Conservation (phyloP, 2,113 vertebrate species). For the Eretmochelys imbricata region DNA sequence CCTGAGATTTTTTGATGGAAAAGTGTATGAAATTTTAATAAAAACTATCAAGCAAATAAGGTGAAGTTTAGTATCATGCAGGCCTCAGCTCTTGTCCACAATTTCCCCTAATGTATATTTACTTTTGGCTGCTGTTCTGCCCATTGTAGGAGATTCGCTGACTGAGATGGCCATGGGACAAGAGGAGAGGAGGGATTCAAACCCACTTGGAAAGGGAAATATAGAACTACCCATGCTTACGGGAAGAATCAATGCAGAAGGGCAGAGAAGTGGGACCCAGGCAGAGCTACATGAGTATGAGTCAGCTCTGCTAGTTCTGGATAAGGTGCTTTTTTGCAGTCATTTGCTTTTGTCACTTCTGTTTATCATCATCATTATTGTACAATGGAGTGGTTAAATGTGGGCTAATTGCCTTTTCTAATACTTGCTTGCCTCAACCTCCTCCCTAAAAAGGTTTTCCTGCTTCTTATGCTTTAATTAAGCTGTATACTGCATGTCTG, state of each 20-base stretch:
- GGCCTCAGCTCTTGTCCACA: background rate
- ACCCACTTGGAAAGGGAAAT: background rate
- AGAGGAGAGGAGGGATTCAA: fast-evolving
- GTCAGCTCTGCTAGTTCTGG: background rate
- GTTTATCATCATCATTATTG: conserved; percentile 6
- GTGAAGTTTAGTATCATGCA: background rate
- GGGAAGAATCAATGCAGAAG: background rate
- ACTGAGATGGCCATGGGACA: background rate
- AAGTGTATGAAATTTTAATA: background rate
- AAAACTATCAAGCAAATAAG: background rate
- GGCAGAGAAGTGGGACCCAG: background rate
- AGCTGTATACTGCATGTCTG: background rate
- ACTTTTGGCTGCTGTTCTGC: background rate
- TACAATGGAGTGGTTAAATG: conserved; percentile 54
- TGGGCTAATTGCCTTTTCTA: background rate
- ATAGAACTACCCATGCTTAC: background rate
- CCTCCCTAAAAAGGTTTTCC: background rate
- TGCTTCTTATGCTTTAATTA: background rate
- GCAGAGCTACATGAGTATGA: background rate
- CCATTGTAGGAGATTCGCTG: background rate
- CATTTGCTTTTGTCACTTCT: conserved; percentile 38
- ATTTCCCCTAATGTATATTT: background rate
- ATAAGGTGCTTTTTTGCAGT: conserved; percentile 55
- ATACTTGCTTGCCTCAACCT: background rate
- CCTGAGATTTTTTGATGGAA: background rate